phyloP scores from a whole-genome alignment of 2,797 vertebrate species.

The Podarcis siculus region DNA sequence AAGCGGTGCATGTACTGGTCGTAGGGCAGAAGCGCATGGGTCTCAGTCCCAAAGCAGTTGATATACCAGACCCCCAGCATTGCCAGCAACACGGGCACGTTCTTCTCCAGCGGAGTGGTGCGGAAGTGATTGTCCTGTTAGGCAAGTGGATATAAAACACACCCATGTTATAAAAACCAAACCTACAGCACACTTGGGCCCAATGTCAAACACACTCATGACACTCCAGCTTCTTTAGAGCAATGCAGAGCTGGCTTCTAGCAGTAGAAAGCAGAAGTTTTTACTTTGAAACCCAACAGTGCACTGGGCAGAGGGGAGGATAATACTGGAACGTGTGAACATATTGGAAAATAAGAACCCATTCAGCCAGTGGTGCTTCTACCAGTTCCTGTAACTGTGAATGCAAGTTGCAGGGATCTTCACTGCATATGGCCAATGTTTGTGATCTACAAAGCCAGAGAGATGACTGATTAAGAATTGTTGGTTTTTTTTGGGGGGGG shows the following conservation, averaged over 20 bases:
- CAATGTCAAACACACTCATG: not conserved
- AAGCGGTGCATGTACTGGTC: conserved; percentile 99
- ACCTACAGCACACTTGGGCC: not conserved
- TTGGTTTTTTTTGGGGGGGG: no score
- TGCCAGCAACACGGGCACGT: conserved; percentile 88
- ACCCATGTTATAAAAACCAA: no score
- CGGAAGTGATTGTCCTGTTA: conserved; percentile 92
- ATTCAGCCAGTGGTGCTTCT: not conserved
- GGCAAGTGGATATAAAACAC: not conserved
- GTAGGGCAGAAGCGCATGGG: conserved; percentile 93
- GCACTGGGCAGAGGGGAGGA: no score
- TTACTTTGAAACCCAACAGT: no score
- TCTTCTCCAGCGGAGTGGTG: conserved; percentile 89
- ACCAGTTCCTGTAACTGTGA: not conserved
- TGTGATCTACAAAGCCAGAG: no score
- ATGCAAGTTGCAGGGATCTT: not conserved
- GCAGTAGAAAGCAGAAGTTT: not conserved
- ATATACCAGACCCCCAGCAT: conserved; percentile 96
- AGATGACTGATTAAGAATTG: not conserved
- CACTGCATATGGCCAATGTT: no score
- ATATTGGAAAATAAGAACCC: not conserved
- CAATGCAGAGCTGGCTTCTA: not conserved
- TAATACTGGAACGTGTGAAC: not conserved
- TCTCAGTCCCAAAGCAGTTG: conserved; percentile 94
- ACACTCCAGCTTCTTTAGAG: not conserved